phyloP scores from a whole-genome alignment of 2,888 invertebrate genomes.

The Diadegma fenestrale region DNA sequence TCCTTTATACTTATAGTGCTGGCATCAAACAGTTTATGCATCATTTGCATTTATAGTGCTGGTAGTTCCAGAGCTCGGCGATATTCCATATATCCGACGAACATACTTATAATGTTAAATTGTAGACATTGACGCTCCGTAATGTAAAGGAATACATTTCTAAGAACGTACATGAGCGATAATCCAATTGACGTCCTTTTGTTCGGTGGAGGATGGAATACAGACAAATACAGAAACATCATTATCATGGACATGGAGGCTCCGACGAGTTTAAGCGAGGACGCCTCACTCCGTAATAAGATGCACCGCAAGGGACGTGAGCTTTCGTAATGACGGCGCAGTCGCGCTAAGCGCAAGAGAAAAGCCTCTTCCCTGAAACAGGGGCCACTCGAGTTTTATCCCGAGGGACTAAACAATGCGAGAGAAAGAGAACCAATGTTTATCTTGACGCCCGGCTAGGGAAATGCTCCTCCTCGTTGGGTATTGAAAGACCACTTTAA shows the following conservation, averaged over 20 bases:
- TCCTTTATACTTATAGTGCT: slow-evolving; percentile 29
- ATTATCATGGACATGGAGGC: slow-evolving; percentile 39
- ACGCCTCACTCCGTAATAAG: slow-evolving; percentile 65
- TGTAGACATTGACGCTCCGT: slow-evolving; percentile 6
- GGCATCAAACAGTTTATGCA: slow-evolving; percentile 24
- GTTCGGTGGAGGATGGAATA: neutral
- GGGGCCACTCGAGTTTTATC: slow-evolving; percentile 49
- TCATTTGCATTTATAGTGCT: slow-evolving; percentile 72
- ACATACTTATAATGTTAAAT: slow-evolving; percentile 22
- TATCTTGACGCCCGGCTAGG: slow-evolving; percentile 30
- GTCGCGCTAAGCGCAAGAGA: slow-evolving; percentile 26
- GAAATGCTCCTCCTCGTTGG: slow-evolving; percentile 28
- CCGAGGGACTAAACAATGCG: slow-evolving; percentile 31
- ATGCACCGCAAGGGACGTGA: slow-evolving; percentile 68
- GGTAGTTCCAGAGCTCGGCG: slow-evolving; percentile 27
- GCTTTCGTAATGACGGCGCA: slow-evolving; percentile 67
- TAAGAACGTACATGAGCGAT: neutral
- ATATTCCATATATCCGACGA: slow-evolving; percentile 24
- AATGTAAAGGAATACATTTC: neutral
- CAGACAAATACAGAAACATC: slow-evolving; percentile 48
- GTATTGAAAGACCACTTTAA: slow-evolving; percentile 24
- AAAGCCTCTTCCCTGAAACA: slow-evolving; percentile 10
- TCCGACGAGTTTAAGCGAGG: slow-evolving; percentile 21
- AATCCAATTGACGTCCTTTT: slow-evolving; percentile 4
- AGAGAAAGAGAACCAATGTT: slow-evolving; percentile 29